Evolutionary conservation across 2,888 invertebrate species (phyloP), one percentile per base, ranked within the genome.

Genomic region (Agriopis leucophaearia): DNA sequence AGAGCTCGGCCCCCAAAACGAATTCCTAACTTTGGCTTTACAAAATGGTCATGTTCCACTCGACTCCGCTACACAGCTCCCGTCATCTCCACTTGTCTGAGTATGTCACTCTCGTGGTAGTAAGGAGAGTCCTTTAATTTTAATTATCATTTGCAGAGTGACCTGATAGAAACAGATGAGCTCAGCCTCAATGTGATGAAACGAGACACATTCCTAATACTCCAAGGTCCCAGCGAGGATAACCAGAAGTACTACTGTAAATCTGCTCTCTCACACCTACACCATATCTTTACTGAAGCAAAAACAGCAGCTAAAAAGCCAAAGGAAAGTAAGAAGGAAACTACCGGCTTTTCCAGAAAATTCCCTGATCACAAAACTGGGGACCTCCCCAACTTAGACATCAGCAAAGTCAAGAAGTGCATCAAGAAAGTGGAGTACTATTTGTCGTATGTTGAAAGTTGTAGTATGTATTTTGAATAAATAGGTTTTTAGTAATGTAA

Each of bases 371-470:
- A 95, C 66, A 88, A 90, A 57, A 88, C 85, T 44, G 90, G 94
- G 13, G 85, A 94, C 70, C 84, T 93, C 54, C 91, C 94, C 56
- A 81, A 88, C n/a, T 81, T 96, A 73, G 91, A 95, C 67, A 83
- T 92, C 57, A 91, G 88, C 54, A 95, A 94, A 84, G 78, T 96
- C 8, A 94, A 94, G 73, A 91, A 94, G 66, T 88, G 94, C 73
- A 81, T 95, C 0, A 96, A 96, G 80, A 97, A 97, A 90, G 80
- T 97, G 1, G 96, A 97, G 81, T 97, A 95, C 88, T 96, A 96
- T 87, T 86, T 97, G 69, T 95, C 96, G 0, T 97, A 94, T 93
- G 85, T 95, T 42, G 95, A 95, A 67, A 87, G 84, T 76, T 86
- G 81, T 81, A 81, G 86, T 74, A 83, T 87, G 78, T 80, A 84